A percentile compares a stretch with the other conserved stretches of the same genome.
Conservation (phyloP, 1,140 invertebrate genomes). For the Camponotus pennsylvanicus region DNA sequence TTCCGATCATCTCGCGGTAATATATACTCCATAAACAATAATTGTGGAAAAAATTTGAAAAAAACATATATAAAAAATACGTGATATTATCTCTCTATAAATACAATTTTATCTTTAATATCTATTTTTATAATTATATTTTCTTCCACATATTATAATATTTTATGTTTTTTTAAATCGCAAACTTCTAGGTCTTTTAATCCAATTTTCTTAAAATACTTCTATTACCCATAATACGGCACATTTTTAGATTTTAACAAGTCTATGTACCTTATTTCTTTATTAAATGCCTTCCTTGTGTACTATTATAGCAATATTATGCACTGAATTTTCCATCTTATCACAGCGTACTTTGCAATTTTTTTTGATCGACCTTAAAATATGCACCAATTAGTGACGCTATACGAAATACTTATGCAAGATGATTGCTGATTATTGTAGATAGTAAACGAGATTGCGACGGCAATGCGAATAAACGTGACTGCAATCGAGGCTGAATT, state of each 20-base stretch:
- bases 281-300: too few relatives aligned
- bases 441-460: conserved; percentile 69
- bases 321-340: conserved; percentile 29
- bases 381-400: conserved; percentile 37
- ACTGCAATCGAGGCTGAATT: conserved; percentile 62
- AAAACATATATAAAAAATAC: conserved; percentile 1
- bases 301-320: neutral
- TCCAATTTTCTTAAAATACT: neutral
- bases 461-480: conserved; percentile 42
- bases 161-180: conserved; percentile 45
- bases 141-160: conserved; percentile 15
- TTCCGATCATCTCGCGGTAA: conserved; percentile 55
- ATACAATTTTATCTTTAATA: neutral
- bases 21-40: neutral
- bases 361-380: conserved; percentile 15
- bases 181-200: neutral
- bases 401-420: conserved; percentile 36
- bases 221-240: neutral
- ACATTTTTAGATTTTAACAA: conserved; percentile 13
- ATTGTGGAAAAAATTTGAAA: neutral
- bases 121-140: neutral
- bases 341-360: conserved; percentile 9
- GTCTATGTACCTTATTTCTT: neutral
- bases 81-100: neutral
- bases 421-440: conserved; percentile 56